Evolutionary conservation across 2,888 invertebrate species (phyloP).

Genomic region (Nowickia ferox): DNA sequence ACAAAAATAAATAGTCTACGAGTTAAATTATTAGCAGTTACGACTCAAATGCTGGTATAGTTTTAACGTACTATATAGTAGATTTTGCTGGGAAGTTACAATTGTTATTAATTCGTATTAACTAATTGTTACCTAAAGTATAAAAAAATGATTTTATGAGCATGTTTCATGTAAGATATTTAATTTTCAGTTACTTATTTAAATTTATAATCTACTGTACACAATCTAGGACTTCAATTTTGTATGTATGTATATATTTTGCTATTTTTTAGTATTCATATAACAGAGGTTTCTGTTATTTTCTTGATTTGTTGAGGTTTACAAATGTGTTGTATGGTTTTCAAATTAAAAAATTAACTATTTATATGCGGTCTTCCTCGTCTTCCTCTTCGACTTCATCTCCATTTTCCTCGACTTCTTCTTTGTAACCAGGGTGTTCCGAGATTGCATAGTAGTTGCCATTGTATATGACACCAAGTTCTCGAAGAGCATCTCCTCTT

Average conservation of each 20-base stretch:
- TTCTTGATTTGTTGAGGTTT: conserved; percentile 42
- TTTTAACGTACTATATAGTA: no score
- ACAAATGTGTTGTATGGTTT: conserved; percentile 16
- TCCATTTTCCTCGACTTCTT: conserved; percentile 93
- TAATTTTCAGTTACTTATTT: conserved; percentile 17
- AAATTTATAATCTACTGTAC: conserved; percentile 48
- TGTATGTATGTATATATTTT: conserved; percentile 7
- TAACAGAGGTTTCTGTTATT: conserved; percentile 22
- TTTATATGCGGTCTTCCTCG: conserved; percentile 84
- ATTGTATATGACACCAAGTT: conserved; percentile 96
- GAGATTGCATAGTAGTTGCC: conserved; percentile 97
- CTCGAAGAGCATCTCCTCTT: conserved; percentile 94
- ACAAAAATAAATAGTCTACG: no score
- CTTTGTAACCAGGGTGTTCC: conserved; percentile 96
- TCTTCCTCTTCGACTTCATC: conserved; percentile 92
- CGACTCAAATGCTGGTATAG: no score
- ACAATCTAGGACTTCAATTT: conserved; percentile 51
- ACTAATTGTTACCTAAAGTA: neutral
- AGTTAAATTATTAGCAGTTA: no score
- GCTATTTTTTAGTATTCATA: conserved; percentile 12
- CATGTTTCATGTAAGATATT: neutral
- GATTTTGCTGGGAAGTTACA: no score
- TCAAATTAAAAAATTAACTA: conserved; percentile 41
- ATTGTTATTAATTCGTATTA: neutral
- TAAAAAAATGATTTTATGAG: neutral